phyloP scores from a whole-genome alignment of 2,113 vertebrate genomes.

The Taurulus bubalis region DNA sequence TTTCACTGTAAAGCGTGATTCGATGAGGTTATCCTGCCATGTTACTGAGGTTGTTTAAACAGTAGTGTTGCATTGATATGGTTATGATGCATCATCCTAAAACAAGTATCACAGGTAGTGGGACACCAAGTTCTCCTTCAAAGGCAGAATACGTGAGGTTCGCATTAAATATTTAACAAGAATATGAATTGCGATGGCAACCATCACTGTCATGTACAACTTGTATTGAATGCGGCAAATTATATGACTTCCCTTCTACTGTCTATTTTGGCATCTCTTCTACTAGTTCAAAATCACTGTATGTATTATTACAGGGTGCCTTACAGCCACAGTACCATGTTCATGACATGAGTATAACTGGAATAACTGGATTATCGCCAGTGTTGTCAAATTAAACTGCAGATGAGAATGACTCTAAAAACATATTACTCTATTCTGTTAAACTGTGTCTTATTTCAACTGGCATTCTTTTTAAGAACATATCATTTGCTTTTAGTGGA shows the following conservation, averaged over 20 bases:
- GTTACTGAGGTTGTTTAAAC: background rate
- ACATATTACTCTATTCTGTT: background rate
- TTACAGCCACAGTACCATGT: background rate
- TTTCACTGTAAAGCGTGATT: background rate
- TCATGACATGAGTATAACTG: background rate
- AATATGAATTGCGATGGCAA: conserved; percentile 1
- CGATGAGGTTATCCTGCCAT: background rate
- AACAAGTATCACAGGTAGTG: conserved; percentile 12
- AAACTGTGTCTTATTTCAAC: background rate
- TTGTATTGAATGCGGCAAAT: background rate
- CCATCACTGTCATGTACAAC: background rate
- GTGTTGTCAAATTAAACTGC: background rate
- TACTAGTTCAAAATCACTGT: conserved; percentile 9
- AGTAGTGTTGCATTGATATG: conserved; percentile 1
- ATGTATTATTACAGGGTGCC: background rate
- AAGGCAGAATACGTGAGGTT: background rate
- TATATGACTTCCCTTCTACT: background rate
- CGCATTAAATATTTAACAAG: conserved; percentile 20
- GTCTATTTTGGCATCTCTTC: conserved; percentile 7
- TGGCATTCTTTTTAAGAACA: background rate
- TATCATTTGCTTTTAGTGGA: background rate
- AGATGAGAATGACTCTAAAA: background rate
- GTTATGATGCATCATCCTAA: conserved; percentile 4
- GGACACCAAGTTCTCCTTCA: conserved; percentile 9
- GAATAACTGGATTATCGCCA: background rate